A percentile compares a stretch with the other conserved stretches of the same genome.
Conservation (phyloP, 2,888 invertebrate genomes). For the Geotrupes spiniger region DNA sequence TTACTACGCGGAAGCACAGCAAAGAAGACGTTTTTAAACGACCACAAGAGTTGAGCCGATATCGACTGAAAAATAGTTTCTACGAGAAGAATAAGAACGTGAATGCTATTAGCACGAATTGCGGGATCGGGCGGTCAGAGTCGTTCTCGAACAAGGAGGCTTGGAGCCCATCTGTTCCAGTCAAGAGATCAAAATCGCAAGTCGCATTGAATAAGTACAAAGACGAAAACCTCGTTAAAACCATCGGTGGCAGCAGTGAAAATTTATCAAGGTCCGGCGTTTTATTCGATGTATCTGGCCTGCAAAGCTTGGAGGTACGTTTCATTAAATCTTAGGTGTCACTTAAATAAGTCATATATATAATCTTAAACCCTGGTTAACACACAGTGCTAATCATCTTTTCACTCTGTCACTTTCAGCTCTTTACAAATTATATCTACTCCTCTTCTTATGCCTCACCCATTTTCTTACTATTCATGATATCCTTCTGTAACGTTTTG, state of each 20-base stretch:
- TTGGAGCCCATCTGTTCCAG: slow-evolving; percentile 43
- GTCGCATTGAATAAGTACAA: slow-evolving; percentile 46
- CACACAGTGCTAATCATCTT: too few species aligned
- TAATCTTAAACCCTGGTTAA: too few species aligned
- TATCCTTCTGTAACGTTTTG: too few species aligned
- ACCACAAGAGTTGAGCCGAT: slow-evolving; percentile 31
- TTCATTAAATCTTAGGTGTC: slow-evolving; percentile 10
- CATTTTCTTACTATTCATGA: too few species aligned
- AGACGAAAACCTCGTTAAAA: slow-evolving; percentile 20
- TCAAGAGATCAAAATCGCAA: slow-evolving; percentile 51
- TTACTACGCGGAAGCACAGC: slow-evolving; percentile 26
- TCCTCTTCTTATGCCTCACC: too few species aligned
- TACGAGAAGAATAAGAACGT: slow-evolving; percentile 20
- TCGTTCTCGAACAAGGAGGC: slow-evolving; percentile 41
- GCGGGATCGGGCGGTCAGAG: slow-evolving; percentile 38
- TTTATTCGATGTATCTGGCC: slow-evolving; percentile 47
- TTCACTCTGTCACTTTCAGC: too few species aligned
- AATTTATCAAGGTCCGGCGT: slow-evolving; percentile 44
- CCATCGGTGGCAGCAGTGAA: slow-evolving; percentile 18
- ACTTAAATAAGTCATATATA: too few species aligned
- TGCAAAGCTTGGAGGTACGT: slow-evolving; percentile 52
- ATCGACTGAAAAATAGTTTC: slow-evolving; percentile 22
- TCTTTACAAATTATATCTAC: too few species aligned
- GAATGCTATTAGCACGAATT: slow-evolving; percentile 12
- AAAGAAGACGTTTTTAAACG: slow-evolving; percentile 38